Evolutionary conservation across 2,888 invertebrate genomes (phyloP).

Genomic region (Odontothrips loti): DNA sequence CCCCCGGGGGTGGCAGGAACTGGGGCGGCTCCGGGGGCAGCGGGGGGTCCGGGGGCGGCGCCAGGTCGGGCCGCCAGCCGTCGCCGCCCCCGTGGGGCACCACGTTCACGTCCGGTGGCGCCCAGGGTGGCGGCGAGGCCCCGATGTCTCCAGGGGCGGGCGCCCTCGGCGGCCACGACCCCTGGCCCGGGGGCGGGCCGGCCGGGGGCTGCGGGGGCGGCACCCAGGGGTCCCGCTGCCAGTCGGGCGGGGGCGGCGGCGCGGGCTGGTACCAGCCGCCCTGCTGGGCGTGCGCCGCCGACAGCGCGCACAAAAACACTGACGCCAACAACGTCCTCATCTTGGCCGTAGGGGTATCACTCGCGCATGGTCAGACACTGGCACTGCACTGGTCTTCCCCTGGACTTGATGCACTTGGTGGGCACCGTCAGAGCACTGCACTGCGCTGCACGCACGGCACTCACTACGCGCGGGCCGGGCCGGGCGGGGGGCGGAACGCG

Average conservation of each 20-base stretch:
- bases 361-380: neutral
- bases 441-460: neutral
- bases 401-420: too few species aligned
- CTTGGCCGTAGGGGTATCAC: neutral
- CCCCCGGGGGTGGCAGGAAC: neutral
- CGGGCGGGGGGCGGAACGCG: neutral
- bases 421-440: too few species aligned
- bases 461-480: neutral
- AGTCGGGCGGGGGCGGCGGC: slow-evolving; percentile 14
- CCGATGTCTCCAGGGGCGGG: neutral
- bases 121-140: slow-evolving; percentile 7
- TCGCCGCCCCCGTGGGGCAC: neutral
- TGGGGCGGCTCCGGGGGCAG: neutral
- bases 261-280: slow-evolving; percentile 10
- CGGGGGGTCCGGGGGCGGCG: slow-evolving; percentile 1
- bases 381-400: neutral
- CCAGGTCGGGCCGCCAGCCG: slow-evolving; percentile 8
- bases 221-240: slow-evolving; percentile 14
- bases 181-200: neutral
- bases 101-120: slow-evolving; percentile 7
- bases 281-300: neutral
- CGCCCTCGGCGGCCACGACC: neutral
- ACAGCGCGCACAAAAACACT: neutral
- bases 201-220: slow-evolving; percentile 15
- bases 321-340: neutral